Evolutionary conservation across 2,797 vertebrate genomes (phyloP).

Genomic region (Spinibarbus caldwelli): DNA sequence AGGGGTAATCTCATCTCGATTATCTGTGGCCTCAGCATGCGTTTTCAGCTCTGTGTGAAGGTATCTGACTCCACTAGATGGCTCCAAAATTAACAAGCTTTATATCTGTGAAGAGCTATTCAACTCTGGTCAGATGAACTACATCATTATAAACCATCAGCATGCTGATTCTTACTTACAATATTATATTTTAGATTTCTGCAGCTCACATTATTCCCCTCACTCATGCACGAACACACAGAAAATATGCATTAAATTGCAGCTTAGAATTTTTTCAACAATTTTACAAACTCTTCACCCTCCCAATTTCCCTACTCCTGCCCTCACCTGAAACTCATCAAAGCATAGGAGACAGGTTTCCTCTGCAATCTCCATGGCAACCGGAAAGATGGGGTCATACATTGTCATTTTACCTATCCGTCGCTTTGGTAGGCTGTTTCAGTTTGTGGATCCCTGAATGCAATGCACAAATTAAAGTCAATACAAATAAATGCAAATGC

Average conservation of each 20-base stretch:
- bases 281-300: constrained; percentile 49
- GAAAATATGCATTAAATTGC: constrained; percentile 5
- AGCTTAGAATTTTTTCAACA: constrained; percentile 14
- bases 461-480: constrained; percentile 25
- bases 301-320: constrained; percentile 29
- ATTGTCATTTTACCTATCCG: constrained; percentile 89
- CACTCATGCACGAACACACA: constrained; percentile 24
- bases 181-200: not conserved
- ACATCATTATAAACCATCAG: not conserved
- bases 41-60: constrained; percentile 11
- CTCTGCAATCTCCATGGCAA: constrained; percentile 91
- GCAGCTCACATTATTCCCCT: not conserved
- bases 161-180: not conserved
- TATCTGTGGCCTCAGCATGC: not conserved
- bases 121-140: not conserved
- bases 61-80: constrained; percentile 77
- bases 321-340: constrained; percentile 97
- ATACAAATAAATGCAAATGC: not conserved
- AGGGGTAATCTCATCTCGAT: not conserved
- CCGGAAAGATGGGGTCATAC: constrained; percentile 91
- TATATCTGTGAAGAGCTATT: not conserved
- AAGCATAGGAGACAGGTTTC: constrained; percentile 95
- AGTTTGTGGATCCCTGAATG: constrained; percentile 91
- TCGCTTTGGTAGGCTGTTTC: constrained; percentile 90
- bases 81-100: constrained; percentile 70